Evolutionary conservation across 2,888 invertebrate genomes (phyloP).

Genomic region (Metellina segmentata): DNA sequence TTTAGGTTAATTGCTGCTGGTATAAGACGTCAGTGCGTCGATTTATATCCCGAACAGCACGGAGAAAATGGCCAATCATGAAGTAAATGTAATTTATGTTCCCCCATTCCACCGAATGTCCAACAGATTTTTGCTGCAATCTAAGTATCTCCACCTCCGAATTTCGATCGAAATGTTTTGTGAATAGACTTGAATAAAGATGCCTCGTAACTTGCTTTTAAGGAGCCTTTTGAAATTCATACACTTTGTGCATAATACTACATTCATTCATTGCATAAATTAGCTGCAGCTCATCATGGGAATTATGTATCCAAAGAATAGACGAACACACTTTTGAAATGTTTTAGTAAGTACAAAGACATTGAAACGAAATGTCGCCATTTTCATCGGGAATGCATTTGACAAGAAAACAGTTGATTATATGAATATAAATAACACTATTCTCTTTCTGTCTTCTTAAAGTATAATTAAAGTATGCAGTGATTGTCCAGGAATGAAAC

Average conservation of each 20-base stretch:
- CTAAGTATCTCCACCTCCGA: not conserved
- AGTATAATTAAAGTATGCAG: not conserved
- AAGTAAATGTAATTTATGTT: not conserved
- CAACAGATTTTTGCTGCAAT: not conserved
- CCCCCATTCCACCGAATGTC: not conserved
- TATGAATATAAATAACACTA: not conserved
- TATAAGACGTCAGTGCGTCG: not conserved
- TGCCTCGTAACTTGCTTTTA: not conserved
- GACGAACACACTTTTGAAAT: not conserved
- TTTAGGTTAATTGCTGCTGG: slow-evolving; percentile 14
- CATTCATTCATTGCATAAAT: not conserved
- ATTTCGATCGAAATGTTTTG: not conserved
- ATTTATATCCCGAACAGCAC: not conserved
- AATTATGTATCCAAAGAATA: not conserved
- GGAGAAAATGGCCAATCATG: not conserved
- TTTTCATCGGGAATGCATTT: not conserved
- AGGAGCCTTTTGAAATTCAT: not conserved
- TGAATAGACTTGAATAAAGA: not conserved
- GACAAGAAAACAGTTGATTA: not conserved
- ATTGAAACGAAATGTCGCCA: not conserved
- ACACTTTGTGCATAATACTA: not conserved
- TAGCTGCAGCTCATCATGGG: not conserved
- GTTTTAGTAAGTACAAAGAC: not conserved
- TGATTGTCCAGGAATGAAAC: not conserved
- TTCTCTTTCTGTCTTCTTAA: not conserved